Base-by-base conservation (phyloP, 2,888 invertebrate species). In the Tinea pellionella region DNA sequence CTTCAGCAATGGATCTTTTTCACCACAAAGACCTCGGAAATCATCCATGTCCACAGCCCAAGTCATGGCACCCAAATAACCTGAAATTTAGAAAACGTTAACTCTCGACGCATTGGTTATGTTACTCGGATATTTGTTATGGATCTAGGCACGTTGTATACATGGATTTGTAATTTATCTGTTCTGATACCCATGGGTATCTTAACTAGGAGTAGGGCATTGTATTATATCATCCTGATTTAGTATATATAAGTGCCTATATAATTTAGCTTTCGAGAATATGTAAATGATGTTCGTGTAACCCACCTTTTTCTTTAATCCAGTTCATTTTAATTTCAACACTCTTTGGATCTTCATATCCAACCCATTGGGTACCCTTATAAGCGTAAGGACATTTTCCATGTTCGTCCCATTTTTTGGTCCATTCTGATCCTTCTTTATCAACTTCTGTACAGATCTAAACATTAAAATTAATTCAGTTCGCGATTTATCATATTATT, bases 31-130 rank as follows among this genome's bases (percentile, higher is more conserved):
- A 0, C 95, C 96, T 61, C 89, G 89, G 74, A 96, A 96, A 75
- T 96, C 96, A 62, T 97, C 96, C 96, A 96, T 95, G 66, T 95
- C 95, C 56, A 96, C 92, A 19, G 96, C 96, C 96, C 96, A 96
- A 15, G 92, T 93, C 96, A 96, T 96, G 0, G 95, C 96, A 0
- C 96, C 96, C 0, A 92, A 92, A 69, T 94, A 94, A 24, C 47
- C 47, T 47, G n/a, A 13, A 15, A 47, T 16, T 24, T 24, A 24
- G 2, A 2, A 24, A 24, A 24, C 6, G 6, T 24, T 24, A 24
- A 24, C 3, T 2, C 24, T 24, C 24, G 24, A 6, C 24, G 6
- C 24, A 3, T 24, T 24, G 3, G 24, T n/a, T n/a, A n/a, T n/a
- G n/a, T n/a, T n/a, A n/a, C n/a, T n/a, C n/a, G n/a, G n/a, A n/a